Percentiles rank a stretch among this genome's conserved stretches.
These are phyloP conservation scores for Ligdia adustata DNA, from an alignment of 2,888 invertebrate species.

Conservation along the genomic window DNA sequence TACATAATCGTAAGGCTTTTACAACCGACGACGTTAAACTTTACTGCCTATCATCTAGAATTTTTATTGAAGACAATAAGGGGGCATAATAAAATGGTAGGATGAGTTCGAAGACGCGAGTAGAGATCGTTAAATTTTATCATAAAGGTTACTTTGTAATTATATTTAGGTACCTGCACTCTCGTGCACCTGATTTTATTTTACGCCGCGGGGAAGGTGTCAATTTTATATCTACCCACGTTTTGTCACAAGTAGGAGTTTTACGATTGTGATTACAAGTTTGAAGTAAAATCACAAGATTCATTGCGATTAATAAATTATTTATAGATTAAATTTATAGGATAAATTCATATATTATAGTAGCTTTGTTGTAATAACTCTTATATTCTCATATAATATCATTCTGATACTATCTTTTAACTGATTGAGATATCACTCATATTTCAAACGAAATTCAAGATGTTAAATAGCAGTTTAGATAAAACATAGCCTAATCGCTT, in stretches of 20 bases:
- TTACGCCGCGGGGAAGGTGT: conserved; percentile 19
- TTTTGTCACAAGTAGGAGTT: too few relatives aligned
- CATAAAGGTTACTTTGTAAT: conserved; percentile 42
- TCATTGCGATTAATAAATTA: too few relatives aligned
- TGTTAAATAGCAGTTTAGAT: too few relatives aligned
- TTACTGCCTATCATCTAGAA: conserved; percentile 68
- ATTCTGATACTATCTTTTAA: too few relatives aligned
- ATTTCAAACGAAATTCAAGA: too few relatives aligned
- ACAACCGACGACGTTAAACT: conserved; percentile 60
- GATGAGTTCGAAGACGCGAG: conserved; percentile 37
- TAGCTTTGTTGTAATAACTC: too few relatives aligned
- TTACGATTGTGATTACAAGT: too few relatives aligned
- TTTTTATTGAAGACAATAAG: conserved; percentile 79
- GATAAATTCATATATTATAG: too few relatives aligned
- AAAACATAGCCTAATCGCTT: too few relatives aligned
- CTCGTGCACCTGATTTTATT: conserved; percentile 29
- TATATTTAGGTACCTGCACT: conserved; percentile 15
- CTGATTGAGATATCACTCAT: too few relatives aligned
- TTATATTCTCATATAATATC: too few relatives aligned
- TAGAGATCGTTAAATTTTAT: conserved; percentile 42
- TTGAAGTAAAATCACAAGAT: background rate
- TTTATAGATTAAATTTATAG: too few relatives aligned
- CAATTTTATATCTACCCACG: conserved; percentile 27
- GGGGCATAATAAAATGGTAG: conserved; percentile 69
- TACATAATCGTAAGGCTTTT: conserved; percentile 55